Evolutionary conservation across 2,797 vertebrate species (phyloP), one percentile per base, ranked within the genome.

Genomic region (Pagetopsis macropterus): DNA sequence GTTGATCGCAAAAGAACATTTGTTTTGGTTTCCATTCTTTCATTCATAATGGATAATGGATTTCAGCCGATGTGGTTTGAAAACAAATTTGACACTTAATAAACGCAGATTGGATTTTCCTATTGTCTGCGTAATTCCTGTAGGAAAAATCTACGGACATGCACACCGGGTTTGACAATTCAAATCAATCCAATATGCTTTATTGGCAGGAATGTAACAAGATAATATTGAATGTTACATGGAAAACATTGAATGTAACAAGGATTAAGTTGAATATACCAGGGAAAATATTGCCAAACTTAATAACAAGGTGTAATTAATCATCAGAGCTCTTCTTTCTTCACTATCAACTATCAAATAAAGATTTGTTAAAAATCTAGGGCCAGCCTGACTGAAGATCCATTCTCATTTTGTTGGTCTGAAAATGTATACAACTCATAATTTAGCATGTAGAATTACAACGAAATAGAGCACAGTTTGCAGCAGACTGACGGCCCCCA

Each of bases 1-100:
- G 63, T 79, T 78, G 62, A 82, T 77, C 52, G 84, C 63, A 80
- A 74, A 55, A 57, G 56, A 65, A 74, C 52, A 65, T n/a, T 21
- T 72, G 16, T 43, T 72, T 69, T 70, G 0, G 62, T 51, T 55
- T 78, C 12, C 8, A 37, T 37, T 37, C 33, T 72, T 19, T 49
- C 1, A 23, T 49, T 64, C 56, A 49, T 10, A 59, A 21, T 9
- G 15, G 27, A 44, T 10, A 1, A 57, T 46, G 31, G 15, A 66
- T 60, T 17, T 54, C 49, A 7, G n/a, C 0, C 1, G 57, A 58
- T 31, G 9, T 37, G 13, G 2, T 45, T 31, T 3, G 2, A 43
- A 43, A 63, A 46, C n/a, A 65, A 44, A 69, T n/a, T 15, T 15
- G 8, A 67, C 31, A 50, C 10, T 9, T 41, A 13, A 49, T 41